These are phyloP conservation scores for Artibeus jamaicensis DNA, from an alignment of 2,797 vertebrate genomes.

Conservation along the genomic window DNA sequence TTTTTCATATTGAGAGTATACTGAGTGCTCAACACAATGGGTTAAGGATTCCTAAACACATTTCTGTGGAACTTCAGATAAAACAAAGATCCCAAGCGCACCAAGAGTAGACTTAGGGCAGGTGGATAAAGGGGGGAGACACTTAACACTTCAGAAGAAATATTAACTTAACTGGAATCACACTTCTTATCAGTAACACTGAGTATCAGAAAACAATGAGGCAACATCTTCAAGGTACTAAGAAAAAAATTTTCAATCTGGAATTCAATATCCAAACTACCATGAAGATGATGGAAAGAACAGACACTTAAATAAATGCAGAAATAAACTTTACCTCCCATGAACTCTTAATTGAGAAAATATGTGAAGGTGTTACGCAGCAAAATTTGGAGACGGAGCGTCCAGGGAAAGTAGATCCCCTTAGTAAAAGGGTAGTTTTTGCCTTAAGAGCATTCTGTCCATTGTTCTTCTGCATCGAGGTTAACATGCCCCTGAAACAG, in stretches of 20 bases:
- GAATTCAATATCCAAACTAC: background rate
- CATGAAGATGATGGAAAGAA: background rate
- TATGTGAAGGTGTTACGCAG: background rate
- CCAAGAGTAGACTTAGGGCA: background rate
- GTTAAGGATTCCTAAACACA: background rate
- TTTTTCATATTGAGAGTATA: background rate
- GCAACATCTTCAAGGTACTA: background rate
- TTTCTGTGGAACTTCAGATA: background rate
- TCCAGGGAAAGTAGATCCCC: no score
- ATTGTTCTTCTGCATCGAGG: background rate
- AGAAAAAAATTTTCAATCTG: background rate
- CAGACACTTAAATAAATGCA: background rate
- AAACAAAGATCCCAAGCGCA: background rate
- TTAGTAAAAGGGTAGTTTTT: background rate
- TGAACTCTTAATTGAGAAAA: background rate
- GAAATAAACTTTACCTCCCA: background rate
- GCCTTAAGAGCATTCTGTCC: background rate
- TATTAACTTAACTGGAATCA: background rate
- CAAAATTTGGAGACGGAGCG: background rate
- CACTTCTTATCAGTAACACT: background rate
- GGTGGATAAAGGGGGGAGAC: background rate
- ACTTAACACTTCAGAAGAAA: background rate
- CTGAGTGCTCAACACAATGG: background rate
- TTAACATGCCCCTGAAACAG: background rate
- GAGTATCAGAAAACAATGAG: conserved; percentile 15